A percentile compares a stretch with the other conserved stretches of the same genome.
These are phyloP conservation scores for Leucoma salicis DNA, from an alignment of 2,888 invertebrate genomes.

Conservation along the genomic window DNA sequence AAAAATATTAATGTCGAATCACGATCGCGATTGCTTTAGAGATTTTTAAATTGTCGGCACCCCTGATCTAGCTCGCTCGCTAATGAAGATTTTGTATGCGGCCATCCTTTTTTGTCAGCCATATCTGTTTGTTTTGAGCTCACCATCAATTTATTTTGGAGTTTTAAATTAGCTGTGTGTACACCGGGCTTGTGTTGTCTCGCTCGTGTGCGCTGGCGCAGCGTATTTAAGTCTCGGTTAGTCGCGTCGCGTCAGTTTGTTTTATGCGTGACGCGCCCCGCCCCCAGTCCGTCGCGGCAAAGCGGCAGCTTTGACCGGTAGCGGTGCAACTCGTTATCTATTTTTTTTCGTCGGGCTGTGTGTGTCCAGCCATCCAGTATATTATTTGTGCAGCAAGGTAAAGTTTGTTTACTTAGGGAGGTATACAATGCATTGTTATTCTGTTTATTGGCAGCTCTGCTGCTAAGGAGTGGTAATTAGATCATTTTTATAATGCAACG, in stretches of 20 bases:
- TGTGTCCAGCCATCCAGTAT: conserved; percentile 71
- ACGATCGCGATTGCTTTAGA: conserved; percentile 64
- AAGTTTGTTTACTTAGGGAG: conserved; percentile 64
- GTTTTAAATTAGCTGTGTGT: conserved; percentile 75
- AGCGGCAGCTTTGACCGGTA: conserved; percentile 74
- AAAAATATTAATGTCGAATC: conserved; percentile 64
- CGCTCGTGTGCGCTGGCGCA: conserved; percentile 24
- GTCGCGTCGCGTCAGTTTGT: conserved; percentile 69
- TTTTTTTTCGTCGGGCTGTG: conserved; percentile 68
- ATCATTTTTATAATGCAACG: conserved; percentile 1
- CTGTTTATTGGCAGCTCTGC: conserved; percentile 51
- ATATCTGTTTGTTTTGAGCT: conserved; percentile 80
- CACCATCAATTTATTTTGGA: conserved; percentile 77
- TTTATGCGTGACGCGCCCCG: conserved; percentile 80
- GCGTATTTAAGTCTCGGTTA: conserved; percentile 51
- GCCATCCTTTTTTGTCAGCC: conserved; percentile 78
- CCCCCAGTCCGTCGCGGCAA: conserved; percentile 63
- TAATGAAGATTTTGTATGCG: conserved; percentile 73
- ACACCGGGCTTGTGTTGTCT: conserved; percentile 60
- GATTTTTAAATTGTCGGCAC: conserved; percentile 57
- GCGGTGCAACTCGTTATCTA: conserved; percentile 72
- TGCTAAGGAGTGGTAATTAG: conserved; percentile 28
- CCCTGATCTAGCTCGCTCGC: conserved; percentile 62
- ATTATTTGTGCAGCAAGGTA: conserved; percentile 74
- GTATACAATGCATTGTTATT: conserved; percentile 48